Evolutionary conservation across 2,888 invertebrate genomes (phyloP), one percentile per base, ranked within the genome.

Genomic region (Onthophagus sagittarius): DNA sequence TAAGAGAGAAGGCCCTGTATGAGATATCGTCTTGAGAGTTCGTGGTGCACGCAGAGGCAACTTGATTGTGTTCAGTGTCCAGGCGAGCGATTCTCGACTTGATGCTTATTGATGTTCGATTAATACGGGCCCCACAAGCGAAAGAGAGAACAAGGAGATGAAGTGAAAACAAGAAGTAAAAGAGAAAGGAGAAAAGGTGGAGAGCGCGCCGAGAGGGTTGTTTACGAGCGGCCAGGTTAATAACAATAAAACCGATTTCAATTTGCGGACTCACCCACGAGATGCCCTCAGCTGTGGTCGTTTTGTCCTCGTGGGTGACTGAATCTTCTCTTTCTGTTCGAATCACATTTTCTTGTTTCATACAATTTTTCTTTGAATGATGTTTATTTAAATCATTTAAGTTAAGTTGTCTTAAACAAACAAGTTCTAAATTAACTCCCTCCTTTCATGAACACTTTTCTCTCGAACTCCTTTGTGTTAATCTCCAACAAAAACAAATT

Each of bases 21-120:
- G 31, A 23, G n/a, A 23, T 23, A 67, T 15, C 13, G 67, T 32
- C 32, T 64, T 15, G 23, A 31, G 9, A 67, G 31, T 31, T 67
- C 67, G 67, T 67, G 67, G 67, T 7, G 67, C 31, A 67, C 67
- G 67, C 67, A 67, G 67, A 23, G 15, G 31, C 13, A 23, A 32
- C 7, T 32, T 67, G 67, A 67, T 67, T 67, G 67, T 67, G 31
- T 67, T 67, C 31, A 31, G 67, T 67, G 31, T 67, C 67, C 67
- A 13, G 67, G 9, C n/a, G 67, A 32, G 32, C n/a, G 31, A 23
- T 6, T 23, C 15, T 31, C 32, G 67, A 67, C 67, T 53, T 53
- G 39, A 23, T 67, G 15, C 67, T 23, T 67, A 23, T 13, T 67
- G 67, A 23, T 67, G 32, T 67, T 31, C 67, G 67, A 67, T 67